Percentiles rank a stretch among this genome's conserved stretches.
Conservation (phyloP, 92 coral and sea anemone species). For the Heliopora coerulea region DNA sequence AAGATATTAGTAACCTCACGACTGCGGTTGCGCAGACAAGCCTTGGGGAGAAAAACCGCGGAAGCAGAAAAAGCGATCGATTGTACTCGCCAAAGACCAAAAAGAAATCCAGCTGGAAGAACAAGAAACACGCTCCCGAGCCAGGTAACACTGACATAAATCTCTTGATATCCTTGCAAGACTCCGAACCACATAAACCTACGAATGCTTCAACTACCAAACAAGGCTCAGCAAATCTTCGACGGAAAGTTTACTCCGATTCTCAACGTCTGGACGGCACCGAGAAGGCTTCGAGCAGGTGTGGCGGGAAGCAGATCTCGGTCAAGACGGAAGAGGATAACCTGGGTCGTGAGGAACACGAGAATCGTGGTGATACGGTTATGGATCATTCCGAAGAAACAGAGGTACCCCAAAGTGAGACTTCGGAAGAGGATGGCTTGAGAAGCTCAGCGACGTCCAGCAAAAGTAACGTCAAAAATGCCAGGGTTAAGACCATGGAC, state of each 20-base stretch:
- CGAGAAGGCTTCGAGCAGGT: conserved; percentile 14
- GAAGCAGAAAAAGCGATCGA: conserved; percentile 12
- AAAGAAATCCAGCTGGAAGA: conserved; percentile 26
- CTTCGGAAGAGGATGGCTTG: conserved; percentile 14
- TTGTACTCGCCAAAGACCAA: conserved; percentile 11
- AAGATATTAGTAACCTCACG: conserved; percentile 1
- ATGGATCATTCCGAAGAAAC: conserved; percentile 10
- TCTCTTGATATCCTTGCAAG: conserved; percentile 5
- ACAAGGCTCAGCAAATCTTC: conserved; percentile 25
- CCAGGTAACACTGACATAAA: background rate
- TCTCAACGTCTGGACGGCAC: background rate
- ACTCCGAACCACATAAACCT: background rate
- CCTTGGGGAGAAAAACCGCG: conserved; percentile 19
- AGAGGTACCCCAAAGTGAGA: conserved; percentile 6
- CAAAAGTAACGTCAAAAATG: background rate
- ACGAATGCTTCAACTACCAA: background rate
- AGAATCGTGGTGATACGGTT: conserved; percentile 1
- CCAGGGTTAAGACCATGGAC: conserved; percentile 13
- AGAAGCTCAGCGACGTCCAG: background rate
- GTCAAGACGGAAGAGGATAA: background rate
- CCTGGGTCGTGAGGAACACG: background rate
- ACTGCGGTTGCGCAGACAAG: conserved; percentile 17
- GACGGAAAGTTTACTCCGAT: conserved; percentile 16
- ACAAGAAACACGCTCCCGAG: conserved; percentile 10
- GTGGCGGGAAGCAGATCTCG: background rate